A percentile compares a stretch with the other conserved stretches of the same genome.
phyloP scores from a whole-genome alignment of 2,113 vertebrate species.

The Hemichromis elongatus region DNA sequence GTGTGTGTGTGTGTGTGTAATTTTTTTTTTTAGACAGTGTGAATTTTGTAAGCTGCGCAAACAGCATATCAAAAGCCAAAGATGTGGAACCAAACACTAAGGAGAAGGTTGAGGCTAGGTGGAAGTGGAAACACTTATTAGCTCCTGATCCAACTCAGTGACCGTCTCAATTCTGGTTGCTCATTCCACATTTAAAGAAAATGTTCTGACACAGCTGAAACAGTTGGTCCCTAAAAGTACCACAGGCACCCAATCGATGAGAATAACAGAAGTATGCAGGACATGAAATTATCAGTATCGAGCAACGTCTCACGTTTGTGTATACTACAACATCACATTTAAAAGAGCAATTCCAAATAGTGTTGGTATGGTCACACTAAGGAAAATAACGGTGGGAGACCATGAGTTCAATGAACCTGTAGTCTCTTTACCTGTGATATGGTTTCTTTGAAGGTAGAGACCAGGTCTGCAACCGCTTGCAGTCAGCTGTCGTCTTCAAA shows the following conservation, averaged over 20 bases:
- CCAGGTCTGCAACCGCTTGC: fast-evolving
- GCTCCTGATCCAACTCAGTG: neutral
- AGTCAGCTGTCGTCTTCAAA: neutral
- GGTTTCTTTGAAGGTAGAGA: neutral
- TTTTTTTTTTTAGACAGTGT: neutral
- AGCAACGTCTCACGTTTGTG: neutral
- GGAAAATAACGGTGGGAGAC: neutral
- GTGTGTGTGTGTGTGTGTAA: neutral
- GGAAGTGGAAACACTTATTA: neutral
- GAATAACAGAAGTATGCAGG: neutral
- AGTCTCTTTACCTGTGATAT: neutral
- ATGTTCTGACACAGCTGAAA: neutral
- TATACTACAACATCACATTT: neutral
- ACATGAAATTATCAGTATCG: neutral
- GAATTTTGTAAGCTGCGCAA: neutral
- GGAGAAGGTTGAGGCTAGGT: neutral
- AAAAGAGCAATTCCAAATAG: neutral
- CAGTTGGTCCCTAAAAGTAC: neutral
- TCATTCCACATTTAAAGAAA: neutral
- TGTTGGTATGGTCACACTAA: neutral
- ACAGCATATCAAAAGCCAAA: neutral
- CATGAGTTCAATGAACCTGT: neutral
- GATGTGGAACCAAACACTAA: neutral
- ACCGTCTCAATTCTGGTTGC: neutral
- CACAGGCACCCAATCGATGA: neutral